Conservation (phyloP, 2,797 vertebrate genomes). For the Aplochiton taeniatus region DNA sequence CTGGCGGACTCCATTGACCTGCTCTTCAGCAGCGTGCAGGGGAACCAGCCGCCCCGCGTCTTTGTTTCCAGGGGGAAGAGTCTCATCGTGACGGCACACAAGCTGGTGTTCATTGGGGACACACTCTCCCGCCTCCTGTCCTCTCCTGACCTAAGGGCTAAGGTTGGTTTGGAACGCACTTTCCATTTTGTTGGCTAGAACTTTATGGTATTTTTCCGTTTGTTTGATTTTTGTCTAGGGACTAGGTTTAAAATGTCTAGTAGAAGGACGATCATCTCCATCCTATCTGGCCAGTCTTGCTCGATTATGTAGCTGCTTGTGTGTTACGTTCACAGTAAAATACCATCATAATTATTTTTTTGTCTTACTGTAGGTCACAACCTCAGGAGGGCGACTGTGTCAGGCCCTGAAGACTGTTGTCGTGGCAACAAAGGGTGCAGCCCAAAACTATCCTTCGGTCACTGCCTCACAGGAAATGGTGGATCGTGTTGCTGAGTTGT, state of each 20-base stretch:
- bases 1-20: slow-evolving; percentile 83
- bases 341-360: background rate
- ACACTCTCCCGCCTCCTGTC: slow-evolving; percentile 85
- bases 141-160: slow-evolving; percentile 81
- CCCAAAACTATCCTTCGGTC: slow-evolving; percentile 86
- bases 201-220: background rate
- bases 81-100: slow-evolving; percentile 89
- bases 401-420: slow-evolving; percentile 86
- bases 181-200: background rate
- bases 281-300: too few relatives aligned
- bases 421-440: slow-evolving; percentile 87
- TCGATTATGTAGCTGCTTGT: too few relatives aligned
- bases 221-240: too few relatives aligned
- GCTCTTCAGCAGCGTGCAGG: slow-evolving; percentile 82
- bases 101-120: slow-evolving; percentile 91
- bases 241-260: too few relatives aligned
- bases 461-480: slow-evolving; percentile 86
- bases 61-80: slow-evolving; percentile 88
- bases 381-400: slow-evolving; percentile 82
- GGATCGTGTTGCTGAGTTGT: slow-evolving; percentile 83
- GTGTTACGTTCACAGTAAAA: background rate
- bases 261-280: too few relatives aligned
- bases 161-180: slow-evolving; percentile 53
- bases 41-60: slow-evolving; percentile 84
- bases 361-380: slow-evolving; percentile 72